Evolutionary conservation across 1,140 invertebrate species (phyloP).

Genomic region (Papilio machaon): DNA sequence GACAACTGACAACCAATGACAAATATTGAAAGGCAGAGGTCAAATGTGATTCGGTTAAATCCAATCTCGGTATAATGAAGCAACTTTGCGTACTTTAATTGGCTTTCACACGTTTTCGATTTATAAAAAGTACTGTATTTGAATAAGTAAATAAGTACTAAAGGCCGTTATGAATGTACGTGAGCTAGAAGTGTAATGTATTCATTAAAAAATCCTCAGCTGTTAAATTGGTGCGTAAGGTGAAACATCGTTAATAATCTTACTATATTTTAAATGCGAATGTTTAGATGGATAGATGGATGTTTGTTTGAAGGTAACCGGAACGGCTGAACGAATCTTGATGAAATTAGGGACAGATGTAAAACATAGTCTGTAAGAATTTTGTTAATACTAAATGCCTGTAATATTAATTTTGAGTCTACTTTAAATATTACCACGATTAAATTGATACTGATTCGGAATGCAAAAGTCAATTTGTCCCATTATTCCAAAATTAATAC

Average conservation of each 20-base stretch:
- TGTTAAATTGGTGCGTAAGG: constrained; percentile 1
- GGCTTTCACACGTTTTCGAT: neutral
- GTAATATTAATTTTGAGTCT: neutral
- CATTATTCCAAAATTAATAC: neutral
- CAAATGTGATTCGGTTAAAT: neutral
- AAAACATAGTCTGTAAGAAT: no score
- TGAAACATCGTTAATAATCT: neutral
- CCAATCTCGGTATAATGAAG: neutral
- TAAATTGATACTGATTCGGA: neutral
- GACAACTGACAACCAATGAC: no score
- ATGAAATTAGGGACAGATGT: no score
- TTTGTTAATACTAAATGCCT: neutral
- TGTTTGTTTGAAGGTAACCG: no score
- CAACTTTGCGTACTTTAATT: constrained; percentile 3
- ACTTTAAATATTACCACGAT: neutral
- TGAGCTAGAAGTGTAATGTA: neutral
- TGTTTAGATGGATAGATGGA: no score
- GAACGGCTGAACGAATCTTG: no score
- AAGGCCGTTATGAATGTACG: constrained; percentile 6
- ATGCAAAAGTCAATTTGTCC: no score
- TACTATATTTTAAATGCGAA: no score
- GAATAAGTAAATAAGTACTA: constrained; percentile 11
- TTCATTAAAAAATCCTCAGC: neutral
- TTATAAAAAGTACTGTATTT: constrained; percentile 5
- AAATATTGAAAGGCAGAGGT: no score